Percentiles rank a stretch among this genome's conserved stretches.
Evolutionary conservation across 2,113 vertebrate species (phyloP).

Genomic region (Petromus typicus): DNA sequence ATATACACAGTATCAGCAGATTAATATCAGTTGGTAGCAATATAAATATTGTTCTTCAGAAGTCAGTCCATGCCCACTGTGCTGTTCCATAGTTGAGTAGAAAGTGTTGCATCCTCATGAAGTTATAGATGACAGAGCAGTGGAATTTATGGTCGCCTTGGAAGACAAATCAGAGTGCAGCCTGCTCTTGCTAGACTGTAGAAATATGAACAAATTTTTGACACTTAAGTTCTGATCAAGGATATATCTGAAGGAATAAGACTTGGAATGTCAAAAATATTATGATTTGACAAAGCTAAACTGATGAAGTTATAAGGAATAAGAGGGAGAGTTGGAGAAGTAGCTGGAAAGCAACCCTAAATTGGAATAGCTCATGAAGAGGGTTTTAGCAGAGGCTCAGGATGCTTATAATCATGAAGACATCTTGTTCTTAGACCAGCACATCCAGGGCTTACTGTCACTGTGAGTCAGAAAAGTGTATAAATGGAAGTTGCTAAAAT

Average conservation of each 20-base stretch:
- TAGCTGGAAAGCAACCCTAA: neutral
- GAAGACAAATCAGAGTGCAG: conserved; percentile 20
- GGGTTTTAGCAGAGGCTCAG: neutral
- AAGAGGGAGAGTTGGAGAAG: neutral
- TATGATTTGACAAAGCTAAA: neutral
- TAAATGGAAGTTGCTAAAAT: neutral
- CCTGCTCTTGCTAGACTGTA: neutral
- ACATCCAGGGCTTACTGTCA: neutral
- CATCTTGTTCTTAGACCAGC: neutral
- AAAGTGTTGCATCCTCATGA: neutral
- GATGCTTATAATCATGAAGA: neutral
- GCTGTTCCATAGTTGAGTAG: neutral
- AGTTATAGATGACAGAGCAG: neutral
- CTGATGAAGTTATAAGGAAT: neutral
- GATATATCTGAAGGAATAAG: neutral
- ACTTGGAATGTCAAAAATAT: neutral
- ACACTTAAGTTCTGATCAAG: neutral
- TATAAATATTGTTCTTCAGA: neutral
- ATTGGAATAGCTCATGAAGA: neutral
- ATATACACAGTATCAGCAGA: neutral
- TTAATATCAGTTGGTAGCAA: neutral
- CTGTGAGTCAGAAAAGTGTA: neutral
- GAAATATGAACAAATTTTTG: neutral
- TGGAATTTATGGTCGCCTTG: neutral
- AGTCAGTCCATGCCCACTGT: neutral